These are phyloP conservation scores for Tringa solitaria DNA, from an alignment of 2,113 vertebrate genomes.

Conservation along the genomic window DNA sequence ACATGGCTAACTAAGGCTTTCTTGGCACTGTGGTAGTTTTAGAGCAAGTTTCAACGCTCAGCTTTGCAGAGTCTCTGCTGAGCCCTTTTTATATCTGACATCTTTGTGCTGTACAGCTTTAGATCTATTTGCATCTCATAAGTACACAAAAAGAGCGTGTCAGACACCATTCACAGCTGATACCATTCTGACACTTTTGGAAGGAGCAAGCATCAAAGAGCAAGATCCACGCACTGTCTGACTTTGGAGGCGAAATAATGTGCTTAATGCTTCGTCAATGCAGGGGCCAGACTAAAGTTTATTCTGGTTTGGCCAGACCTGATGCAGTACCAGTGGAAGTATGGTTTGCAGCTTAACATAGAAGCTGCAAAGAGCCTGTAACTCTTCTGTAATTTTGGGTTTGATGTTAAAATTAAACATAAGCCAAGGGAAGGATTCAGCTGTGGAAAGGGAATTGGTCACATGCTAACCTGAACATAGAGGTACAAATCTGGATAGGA, in stretches of 20 bases:
- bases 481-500: background rate
- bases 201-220: background rate
- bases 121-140: background rate
- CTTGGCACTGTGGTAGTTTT: background rate
- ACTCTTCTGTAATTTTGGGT: background rate
- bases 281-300: background rate
- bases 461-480: background rate
- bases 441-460: background rate
- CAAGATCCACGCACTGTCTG: background rate
- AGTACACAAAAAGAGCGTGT: background rate
- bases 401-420: background rate
- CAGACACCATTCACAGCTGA: background rate
- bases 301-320: background rate
- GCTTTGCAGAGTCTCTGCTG: background rate
- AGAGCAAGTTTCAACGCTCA: background rate
- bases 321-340: background rate
- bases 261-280: background rate
- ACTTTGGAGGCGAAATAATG: background rate
- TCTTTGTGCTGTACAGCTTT: background rate
- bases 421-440: background rate
- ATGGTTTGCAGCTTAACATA: background rate
- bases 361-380: background rate
- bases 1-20: background rate
- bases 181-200: fast-evolving
- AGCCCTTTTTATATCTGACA: background rate